Percentiles rank a stretch among this genome's conserved stretches.
Conservation (phyloP, 2,797 vertebrate genomes). For the Platalea minor region DNA sequence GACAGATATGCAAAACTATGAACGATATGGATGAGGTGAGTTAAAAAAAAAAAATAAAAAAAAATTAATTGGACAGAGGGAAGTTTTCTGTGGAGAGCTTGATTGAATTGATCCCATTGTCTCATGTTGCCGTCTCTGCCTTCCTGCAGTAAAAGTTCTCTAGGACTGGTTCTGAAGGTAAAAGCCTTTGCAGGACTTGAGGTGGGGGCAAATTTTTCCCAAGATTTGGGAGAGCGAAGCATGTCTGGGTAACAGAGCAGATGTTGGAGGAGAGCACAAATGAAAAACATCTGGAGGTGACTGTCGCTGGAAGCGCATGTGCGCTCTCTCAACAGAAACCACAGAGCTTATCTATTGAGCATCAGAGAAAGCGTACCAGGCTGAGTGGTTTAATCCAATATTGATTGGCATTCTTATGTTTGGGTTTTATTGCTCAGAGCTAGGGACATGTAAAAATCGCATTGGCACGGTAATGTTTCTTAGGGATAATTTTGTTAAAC, state of each 20-base stretch:
- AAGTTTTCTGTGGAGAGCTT: not conserved
- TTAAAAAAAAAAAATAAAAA: not conserved
- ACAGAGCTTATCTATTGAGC: not conserved
- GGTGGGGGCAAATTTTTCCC: not conserved
- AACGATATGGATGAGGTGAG: not conserved
- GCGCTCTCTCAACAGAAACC: not conserved
- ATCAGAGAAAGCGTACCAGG: not conserved
- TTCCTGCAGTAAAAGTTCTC: not conserved
- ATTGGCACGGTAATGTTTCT: not conserved
- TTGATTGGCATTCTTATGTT: not conserved
- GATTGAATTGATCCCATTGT: not conserved
- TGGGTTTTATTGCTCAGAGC: not conserved
- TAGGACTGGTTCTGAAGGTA: not conserved
- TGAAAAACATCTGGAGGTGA: constrained; percentile 27
- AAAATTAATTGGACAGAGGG: accelerated
- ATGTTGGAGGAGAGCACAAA: not conserved
- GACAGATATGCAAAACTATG: not conserved
- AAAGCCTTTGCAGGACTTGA: not conserved
- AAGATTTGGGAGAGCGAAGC: not conserved
- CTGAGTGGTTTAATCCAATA: not conserved
- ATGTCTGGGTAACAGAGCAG: not conserved
- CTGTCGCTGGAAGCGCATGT: not conserved
- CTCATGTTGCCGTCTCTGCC: not conserved
- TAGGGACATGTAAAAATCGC: not conserved
- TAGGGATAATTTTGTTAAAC: not conserved